These are phyloP conservation scores for Sphyrna mokarran DNA, from an alignment of 2,113 vertebrate genomes.

Conservation along the genomic window DNA sequence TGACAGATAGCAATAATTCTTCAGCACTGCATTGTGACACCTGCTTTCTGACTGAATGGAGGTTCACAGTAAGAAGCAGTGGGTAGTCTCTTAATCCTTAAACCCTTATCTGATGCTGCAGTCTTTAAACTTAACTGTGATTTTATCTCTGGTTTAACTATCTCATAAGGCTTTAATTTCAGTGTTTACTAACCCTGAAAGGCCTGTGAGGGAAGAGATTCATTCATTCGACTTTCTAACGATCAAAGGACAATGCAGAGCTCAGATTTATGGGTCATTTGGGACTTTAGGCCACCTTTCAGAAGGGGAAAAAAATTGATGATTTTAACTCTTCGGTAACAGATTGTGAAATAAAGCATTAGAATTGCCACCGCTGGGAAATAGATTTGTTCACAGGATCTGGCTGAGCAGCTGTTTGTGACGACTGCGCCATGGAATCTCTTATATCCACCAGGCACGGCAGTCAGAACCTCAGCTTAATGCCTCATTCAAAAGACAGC, in stretches of 20 bases:
- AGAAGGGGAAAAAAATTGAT: background rate
- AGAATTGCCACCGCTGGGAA: background rate
- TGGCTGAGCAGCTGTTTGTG: background rate
- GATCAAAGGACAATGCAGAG: background rate
- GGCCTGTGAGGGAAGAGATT: background rate
- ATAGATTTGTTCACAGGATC: background rate
- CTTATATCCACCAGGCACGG: too few relatives aligned
- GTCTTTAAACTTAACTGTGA: slow-evolving; percentile 14
- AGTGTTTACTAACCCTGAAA: slow-evolving; percentile 10
- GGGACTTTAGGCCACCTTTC: background rate
- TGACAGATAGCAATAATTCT: background rate
- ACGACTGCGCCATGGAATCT: too few relatives aligned
- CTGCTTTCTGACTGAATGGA: background rate
- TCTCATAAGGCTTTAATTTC: slow-evolving; percentile 8
- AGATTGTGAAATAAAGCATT: background rate
- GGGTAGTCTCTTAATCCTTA: background rate
- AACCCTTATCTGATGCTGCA: slow-evolving; percentile 22
- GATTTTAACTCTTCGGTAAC: background rate
- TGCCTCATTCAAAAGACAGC: too few relatives aligned
- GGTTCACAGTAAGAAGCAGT: background rate
- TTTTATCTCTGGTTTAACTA: slow-evolving; percentile 10
- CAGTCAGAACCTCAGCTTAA: too few relatives aligned
- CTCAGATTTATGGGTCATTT: background rate
- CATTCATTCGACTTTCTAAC: background rate
- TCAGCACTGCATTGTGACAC: background rate